Evolutionary conservation across 2,888 invertebrate species (phyloP).

Genomic region (Melikaiella ostensackeni): DNA sequence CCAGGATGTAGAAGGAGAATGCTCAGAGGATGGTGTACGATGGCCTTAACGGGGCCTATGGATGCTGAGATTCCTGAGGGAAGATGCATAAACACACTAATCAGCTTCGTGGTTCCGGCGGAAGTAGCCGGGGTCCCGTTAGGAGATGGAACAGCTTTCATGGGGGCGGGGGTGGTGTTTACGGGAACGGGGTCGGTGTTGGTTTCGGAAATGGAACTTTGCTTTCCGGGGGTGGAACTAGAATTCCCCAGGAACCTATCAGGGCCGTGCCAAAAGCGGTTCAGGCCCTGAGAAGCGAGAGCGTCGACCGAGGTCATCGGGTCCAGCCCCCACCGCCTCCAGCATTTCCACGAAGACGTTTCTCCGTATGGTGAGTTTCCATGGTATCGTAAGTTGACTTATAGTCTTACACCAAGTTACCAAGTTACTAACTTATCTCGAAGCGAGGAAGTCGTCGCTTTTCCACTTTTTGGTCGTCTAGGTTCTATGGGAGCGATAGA

Average conservation of each 20-base stretch:
- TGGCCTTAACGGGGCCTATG: constrained; percentile 50
- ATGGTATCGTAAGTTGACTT: neutral
- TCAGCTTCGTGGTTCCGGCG: constrained; percentile 67
- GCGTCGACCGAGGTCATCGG: constrained; percentile 72
- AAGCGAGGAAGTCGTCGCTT: constrained; percentile 31
- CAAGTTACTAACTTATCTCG: constrained; percentile 9
- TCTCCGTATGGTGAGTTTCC: constrained; percentile 78
- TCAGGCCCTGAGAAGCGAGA: constrained; percentile 73
- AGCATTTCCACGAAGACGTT: constrained; percentile 74
- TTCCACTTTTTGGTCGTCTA: constrained; percentile 41
- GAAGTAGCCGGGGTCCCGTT: constrained; percentile 73
- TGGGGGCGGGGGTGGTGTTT: constrained; percentile 64
- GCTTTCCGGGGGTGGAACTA: constrained; percentile 48
- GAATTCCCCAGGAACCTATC: constrained; percentile 64
- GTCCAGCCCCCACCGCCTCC: constrained; percentile 73
- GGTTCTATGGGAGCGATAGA: constrained; percentile 20
- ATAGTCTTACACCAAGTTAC: neutral
- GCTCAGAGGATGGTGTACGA: constrained; percentile 49
- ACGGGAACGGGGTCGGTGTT: constrained; percentile 61
- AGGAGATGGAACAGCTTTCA: constrained; percentile 79
- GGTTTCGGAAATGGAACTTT: constrained; percentile 54
- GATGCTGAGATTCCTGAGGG: constrained; percentile 43
- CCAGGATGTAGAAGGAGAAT: constrained; percentile 53
- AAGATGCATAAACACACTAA: constrained; percentile 76
- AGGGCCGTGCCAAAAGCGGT: constrained; percentile 73